Percentiles rank a stretch among this genome's conserved stretches.
These are phyloP conservation scores for Brenthis ino DNA, from an alignment of 2,888 invertebrate genomes.

Conservation along the genomic window DNA sequence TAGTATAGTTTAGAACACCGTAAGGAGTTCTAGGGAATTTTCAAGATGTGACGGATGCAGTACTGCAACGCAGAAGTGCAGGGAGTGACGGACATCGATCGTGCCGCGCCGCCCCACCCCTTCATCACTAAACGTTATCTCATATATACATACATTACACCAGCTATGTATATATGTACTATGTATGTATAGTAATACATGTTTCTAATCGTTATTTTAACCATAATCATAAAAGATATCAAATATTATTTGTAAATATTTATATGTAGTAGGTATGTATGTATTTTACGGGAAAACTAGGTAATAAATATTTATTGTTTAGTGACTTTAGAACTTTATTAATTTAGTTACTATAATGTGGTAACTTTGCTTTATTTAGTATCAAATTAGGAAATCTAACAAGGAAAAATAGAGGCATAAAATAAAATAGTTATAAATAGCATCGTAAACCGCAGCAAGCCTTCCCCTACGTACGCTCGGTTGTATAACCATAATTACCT, in stretches of 20 bases:
- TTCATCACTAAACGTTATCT: constrained; percentile 61
- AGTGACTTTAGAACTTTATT: neutral
- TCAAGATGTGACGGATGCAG: constrained; percentile 56
- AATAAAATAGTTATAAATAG: constrained; percentile 17
- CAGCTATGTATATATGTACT: constrained; percentile 14
- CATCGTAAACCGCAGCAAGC: constrained; percentile 19
- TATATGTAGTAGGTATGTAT: no score
- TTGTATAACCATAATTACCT: constrained; percentile 24
- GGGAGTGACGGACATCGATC: constrained; percentile 73
- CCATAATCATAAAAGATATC: no score
- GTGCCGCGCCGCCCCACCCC: constrained; percentile 46
- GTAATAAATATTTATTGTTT: neutral
- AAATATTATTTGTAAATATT: no score
- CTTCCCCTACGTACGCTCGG: constrained; percentile 9
- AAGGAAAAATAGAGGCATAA: constrained; percentile 6
- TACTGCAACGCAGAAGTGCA: constrained; percentile 64
- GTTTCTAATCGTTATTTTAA: neutral
- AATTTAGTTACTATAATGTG: neutral
- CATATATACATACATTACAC: constrained; percentile 42
- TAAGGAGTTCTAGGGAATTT: constrained; percentile 30
- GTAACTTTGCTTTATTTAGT: neutral
- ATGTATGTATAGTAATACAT: neutral
- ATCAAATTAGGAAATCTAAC: neutral
- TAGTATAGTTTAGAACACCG: neutral
- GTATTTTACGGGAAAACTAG: neutral